phyloP scores from a whole-genome alignment of 2,797 vertebrate genomes.

The Liasis olivaceus region DNA sequence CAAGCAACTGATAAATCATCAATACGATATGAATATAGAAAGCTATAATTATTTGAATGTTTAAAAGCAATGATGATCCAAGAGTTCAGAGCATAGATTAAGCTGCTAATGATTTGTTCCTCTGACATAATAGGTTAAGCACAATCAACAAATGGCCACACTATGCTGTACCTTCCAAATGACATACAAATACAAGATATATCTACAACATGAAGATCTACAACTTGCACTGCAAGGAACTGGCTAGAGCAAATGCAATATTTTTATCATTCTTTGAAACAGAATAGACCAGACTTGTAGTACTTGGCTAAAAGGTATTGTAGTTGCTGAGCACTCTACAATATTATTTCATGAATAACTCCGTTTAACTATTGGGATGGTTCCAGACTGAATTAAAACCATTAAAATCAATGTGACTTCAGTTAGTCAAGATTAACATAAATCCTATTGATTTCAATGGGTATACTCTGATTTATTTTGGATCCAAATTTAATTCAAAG shows the following conservation, averaged over 20 bases:
- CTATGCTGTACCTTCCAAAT: neutral
- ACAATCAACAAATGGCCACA: neutral
- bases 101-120: neutral
- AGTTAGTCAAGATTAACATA: neutral
- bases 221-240: neutral
- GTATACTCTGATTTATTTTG: neutral
- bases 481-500: neutral
- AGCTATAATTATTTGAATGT: neutral
- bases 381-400: neutral
- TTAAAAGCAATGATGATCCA: neutral
- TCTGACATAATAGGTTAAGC: neutral
- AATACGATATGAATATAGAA: neutral
- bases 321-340: neutral
- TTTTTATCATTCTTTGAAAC: neutral
- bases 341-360: neutral
- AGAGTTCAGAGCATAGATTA: neutral
- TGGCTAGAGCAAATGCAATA: neutral
- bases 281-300: neutral
- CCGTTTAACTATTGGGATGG: neutral
- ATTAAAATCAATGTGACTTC: neutral
- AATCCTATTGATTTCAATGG: neutral
- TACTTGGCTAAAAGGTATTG: neutral
- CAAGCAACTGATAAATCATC: neutral
- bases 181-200: neutral
- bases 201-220: neutral